Conservation (phyloP, 1,140 invertebrate genomes). For the Chionoecetes opilio region DNA sequence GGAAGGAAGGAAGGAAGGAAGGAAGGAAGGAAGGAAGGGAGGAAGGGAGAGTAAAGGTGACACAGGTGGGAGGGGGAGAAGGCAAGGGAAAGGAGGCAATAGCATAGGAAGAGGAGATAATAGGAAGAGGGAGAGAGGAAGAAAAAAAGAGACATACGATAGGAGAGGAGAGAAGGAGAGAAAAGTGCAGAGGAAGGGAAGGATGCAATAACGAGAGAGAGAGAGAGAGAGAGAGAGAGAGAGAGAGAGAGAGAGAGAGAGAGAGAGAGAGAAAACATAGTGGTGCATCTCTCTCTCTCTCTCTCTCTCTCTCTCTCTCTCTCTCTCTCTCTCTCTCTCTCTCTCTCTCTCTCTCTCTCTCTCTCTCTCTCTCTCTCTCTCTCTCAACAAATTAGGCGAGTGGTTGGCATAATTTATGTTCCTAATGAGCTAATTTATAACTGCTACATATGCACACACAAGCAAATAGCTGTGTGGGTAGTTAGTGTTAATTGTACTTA, state of each 20-base stretch:
- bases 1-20: background rate
- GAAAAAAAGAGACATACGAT: too few species aligned
- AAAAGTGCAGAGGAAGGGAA: background rate
- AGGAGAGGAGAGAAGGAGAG: background rate
- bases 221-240: slow-evolving; percentile 1
- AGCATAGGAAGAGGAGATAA: too few species aligned
- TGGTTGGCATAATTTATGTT: background rate
- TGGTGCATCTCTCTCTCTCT: too few species aligned
- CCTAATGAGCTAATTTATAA: background rate
- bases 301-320: background rate
- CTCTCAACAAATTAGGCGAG: background rate
- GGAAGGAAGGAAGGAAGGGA: background rate
- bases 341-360: slow-evolving; percentile 22
- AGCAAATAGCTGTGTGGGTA: background rate
- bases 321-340: background rate
- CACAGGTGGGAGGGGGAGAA: background rate
- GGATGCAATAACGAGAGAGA: background rate
- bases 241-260: background rate
- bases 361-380: slow-evolving; percentile 27
- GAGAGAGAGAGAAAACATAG: background rate
- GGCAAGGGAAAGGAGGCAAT: background rate
- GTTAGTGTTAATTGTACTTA: background rate
- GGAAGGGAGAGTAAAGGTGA: background rate
- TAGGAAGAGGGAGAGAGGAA: too few species aligned
- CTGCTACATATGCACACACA: background rate